A percentile compares a stretch with the other conserved stretches of the same genome.
Conservation (phyloP, 2,888 invertebrate genomes). For the Pardosa pseudoannulata region DNA sequence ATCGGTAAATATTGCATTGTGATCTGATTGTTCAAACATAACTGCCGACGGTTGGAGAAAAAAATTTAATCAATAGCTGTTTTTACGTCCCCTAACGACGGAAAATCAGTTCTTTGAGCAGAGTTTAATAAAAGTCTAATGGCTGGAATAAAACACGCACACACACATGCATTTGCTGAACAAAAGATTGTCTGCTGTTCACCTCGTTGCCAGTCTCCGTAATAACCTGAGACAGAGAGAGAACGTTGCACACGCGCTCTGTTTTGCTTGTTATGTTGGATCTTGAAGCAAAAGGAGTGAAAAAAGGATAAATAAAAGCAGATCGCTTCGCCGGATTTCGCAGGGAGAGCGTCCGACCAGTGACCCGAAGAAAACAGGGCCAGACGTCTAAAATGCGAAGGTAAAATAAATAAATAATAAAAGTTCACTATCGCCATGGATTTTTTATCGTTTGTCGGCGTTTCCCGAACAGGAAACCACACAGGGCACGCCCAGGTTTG, state of each 20-base stretch:
- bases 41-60: too few species aligned
- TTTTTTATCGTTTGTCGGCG: background rate
- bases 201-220: too few species aligned
- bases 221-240: background rate
- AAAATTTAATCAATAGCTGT: too few species aligned
- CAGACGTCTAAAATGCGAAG: slow-evolving; percentile 14
- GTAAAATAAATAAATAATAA: background rate
- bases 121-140: too few species aligned
- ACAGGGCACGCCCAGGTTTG: background rate
- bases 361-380: slow-evolving; percentile 17
- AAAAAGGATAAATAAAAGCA: background rate
- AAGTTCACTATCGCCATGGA: background rate
- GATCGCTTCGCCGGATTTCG: background rate
- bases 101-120: too few species aligned
- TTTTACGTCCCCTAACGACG: too few species aligned
- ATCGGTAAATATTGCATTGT: too few species aligned
- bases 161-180: too few species aligned
- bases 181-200: too few species aligned
- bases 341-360: background rate
- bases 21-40: too few species aligned
- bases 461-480: background rate
- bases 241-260: background rate
- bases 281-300: background rate
- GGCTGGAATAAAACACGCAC: too few species aligned
- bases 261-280: background rate